Conservation (phyloP, 2,797 vertebrate genomes). For the Otolemur crassicaudatus region DNA sequence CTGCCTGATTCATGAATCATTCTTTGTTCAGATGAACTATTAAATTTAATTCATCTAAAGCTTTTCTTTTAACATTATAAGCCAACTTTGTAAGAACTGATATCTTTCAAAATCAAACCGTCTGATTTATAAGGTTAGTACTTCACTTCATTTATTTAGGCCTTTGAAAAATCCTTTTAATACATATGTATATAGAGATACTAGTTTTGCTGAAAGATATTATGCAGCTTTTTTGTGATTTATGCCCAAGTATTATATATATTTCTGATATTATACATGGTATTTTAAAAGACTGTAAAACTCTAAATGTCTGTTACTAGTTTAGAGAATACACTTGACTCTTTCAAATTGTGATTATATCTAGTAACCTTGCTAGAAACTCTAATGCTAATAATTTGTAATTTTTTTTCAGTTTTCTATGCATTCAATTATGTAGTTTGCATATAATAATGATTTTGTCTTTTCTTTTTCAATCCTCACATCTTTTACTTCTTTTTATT, state of each 20-base stretch:
- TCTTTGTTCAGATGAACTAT: neutral
- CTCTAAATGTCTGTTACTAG: neutral
- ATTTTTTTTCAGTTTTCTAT: neutral
- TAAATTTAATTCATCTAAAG: neutral
- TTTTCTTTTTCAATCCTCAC: neutral
- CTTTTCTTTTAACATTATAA: neutral
- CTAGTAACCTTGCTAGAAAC: neutral
- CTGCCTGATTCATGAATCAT: neutral
- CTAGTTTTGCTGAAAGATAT: neutral
- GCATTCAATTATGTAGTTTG: neutral
- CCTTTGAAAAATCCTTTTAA: neutral
- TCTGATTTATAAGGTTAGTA: conserved; percentile 9
- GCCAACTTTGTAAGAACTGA: neutral
- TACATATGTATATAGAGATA: neutral
- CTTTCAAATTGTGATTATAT: neutral
- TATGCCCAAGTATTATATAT: neutral
- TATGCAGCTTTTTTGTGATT: neutral
- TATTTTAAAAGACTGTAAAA: conserved; percentile 15
- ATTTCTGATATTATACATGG: neutral
- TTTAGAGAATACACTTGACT: neutral
- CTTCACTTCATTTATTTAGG: neutral
- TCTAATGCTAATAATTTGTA: neutral
- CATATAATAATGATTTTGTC: conserved; percentile 9
- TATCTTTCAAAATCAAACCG: conserved; percentile 37
- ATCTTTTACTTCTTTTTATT: neutral